Evolutionary conservation across 2,113 vertebrate species (phyloP), one percentile per base, ranked within the genome.

Genomic region (Myanophis thanlyinensis): DNA sequence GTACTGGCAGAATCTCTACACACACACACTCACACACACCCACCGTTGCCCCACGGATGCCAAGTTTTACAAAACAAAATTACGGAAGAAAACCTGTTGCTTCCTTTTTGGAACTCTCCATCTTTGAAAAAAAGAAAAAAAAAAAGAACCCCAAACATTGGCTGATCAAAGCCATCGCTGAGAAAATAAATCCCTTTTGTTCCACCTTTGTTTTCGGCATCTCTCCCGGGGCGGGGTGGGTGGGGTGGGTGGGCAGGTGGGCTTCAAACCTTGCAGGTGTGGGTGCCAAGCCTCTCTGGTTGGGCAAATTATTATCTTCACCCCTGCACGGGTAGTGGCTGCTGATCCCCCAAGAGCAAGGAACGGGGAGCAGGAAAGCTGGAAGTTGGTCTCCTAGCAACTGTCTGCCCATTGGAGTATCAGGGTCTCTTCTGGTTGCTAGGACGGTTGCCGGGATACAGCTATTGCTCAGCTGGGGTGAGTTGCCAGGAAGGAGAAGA

Each of bases 311-410:
- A n/a, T 25, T 2, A 27, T 35, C 88, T 92, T 92, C 73, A 89
- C 56, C 10, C 88, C 2, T 2, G n/a, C 46, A 85, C n/a, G 22
- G 51, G 20, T 85, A 25, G 7, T 35, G 30, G 22, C 20, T 52
- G 91, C 30, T 11, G 47, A 53, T 47, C 27, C 23, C 59, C 30
- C 10, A 53, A 47, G 35, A 48, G 25, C 5, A n/a, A 59, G 18
- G 6, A 44, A 40, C 4, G 30, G 73, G 49, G 49, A 22, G 46
- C 44, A 27, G 91, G 46, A 47, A 92, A 92, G 73, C 67, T 89
- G 88, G 88, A 89, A 89, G 88, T 20, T 92, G 88, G 92, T 85
- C 53, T 90, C 92, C 47, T 93, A 93, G 92, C 92, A 90, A 93
- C 92, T 73, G 48, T 35, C 53, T 35, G 89, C 54, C 89, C 23